Percentiles rank a stretch among this genome's conserved stretches.
These are phyloP conservation scores for Arctopsyche grandis DNA, from an alignment of 1,140 invertebrate species.

Conservation along the genomic window DNA sequence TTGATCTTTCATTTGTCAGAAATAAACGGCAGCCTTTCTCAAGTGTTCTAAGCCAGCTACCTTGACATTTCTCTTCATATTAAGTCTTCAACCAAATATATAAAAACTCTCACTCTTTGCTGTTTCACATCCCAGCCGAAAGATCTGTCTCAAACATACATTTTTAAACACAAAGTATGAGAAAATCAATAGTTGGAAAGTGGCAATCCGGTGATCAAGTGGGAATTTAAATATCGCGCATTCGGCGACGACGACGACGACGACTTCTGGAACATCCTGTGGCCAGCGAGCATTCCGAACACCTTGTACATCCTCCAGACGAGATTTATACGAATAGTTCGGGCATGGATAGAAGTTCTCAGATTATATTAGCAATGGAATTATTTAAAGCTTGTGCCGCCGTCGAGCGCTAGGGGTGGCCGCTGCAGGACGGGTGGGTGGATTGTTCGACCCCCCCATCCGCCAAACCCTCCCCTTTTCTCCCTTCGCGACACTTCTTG, in stretches of 20 bases:
- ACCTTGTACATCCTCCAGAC: constrained; percentile 47
- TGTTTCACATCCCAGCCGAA: no score
- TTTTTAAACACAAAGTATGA: no score
- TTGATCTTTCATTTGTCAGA: no score
- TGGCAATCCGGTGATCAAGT: no score
- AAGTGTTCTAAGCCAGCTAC: no score
- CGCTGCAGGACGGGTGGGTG: constrained; percentile 2
- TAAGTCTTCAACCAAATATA: no score
- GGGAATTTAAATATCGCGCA: no score
- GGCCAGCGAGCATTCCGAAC: constrained; percentile 26
- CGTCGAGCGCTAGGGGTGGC: not conserved
- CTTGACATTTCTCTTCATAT: no score
- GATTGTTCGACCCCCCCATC: not conserved
- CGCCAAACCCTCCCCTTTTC: not conserved
- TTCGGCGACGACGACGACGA: not conserved
- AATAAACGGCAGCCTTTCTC: no score
- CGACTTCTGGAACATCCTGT: not conserved
- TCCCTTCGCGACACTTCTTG: not conserved
- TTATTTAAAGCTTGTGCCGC: constrained; percentile 45
- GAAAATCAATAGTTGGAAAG: no score
- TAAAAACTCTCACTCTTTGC: no score
- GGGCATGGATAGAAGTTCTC: constrained; percentile 46
- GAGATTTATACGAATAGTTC: constrained; percentile 49
- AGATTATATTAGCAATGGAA: constrained; percentile 49
- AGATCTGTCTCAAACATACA: no score